phyloP scores from a whole-genome alignment of 2,113 vertebrate genomes.

The Mobula birostris region DNA sequence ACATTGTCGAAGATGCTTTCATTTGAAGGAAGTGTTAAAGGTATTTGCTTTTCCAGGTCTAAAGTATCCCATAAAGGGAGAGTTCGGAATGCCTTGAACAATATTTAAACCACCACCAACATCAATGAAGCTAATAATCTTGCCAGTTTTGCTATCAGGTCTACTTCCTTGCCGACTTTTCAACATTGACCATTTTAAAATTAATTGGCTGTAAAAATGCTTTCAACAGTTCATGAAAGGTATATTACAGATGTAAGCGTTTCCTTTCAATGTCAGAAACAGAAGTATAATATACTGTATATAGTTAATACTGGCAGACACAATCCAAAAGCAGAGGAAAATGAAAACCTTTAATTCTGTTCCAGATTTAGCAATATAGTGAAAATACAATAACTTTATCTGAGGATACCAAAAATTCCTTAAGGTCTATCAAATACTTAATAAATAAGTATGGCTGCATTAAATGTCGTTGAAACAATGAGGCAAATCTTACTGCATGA shows the following conservation, averaged over 20 bases:
- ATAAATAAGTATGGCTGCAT: background rate
- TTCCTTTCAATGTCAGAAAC: background rate
- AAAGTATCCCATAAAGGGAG: background rate
- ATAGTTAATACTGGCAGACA: background rate
- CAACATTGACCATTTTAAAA: background rate
- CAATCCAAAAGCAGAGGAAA: background rate
- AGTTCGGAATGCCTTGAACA: background rate
- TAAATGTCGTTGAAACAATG: background rate
- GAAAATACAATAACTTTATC: background rate
- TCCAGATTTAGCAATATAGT: background rate
- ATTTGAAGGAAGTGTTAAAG: background rate
- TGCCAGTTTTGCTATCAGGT: background rate
- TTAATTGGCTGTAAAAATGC: background rate
- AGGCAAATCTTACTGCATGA: background rate
- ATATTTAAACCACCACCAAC: background rate
- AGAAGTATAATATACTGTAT: background rate
- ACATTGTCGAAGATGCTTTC: background rate
- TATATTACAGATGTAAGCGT: background rate
- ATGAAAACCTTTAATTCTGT: background rate
- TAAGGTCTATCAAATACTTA: background rate
- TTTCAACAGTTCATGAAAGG: background rate
- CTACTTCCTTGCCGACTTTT: background rate
- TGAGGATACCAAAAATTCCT: background rate
- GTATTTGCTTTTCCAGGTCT: background rate
- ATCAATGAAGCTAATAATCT: background rate